Conservation (phyloP, 2,888 invertebrate genomes). For the Bellardia bayeri region DNA sequence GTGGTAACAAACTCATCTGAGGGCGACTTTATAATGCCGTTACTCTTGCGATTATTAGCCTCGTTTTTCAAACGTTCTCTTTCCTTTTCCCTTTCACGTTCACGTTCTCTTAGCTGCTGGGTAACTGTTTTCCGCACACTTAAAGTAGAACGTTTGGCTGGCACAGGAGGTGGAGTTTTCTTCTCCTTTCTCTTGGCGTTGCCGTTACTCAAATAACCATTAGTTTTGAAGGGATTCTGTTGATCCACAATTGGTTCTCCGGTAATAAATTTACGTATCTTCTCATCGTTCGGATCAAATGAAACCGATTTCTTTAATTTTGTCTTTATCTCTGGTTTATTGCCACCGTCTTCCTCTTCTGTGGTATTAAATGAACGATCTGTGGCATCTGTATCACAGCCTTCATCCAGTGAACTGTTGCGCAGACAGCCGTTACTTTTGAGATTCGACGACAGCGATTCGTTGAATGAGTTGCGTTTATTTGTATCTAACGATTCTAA, state of each 20-base stretch:
- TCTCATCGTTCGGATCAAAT: conserved; percentile 82
- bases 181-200: conserved; percentile 73
- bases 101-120: conserved; percentile 77
- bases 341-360: conserved; percentile 63
- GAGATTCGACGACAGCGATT: conserved; percentile 59
- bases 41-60: conserved; percentile 74
- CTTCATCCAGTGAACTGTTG: conserved; percentile 68
- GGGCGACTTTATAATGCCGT: conserved; percentile 71
- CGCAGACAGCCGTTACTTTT: conserved; percentile 60
- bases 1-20: conserved; percentile 82
- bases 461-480: conserved; percentile 59
- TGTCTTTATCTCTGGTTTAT: conserved; percentile 57
- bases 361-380: conserved; percentile 62
- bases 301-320: conserved; percentile 81
- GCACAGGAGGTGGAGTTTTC: conserved; percentile 80
- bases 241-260: conserved; percentile 84
- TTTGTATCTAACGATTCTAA: conserved; percentile 66
- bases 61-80: conserved; percentile 76
- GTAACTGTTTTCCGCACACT: conserved; percentile 79
- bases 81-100: conserved; percentile 77
- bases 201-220: conserved; percentile 71
- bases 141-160: conserved; percentile 80
- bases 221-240: conserved; percentile 82
- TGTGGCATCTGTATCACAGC: conserved; percentile 71
- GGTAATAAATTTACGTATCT: conserved; percentile 81